Base-by-base conservation (phyloP, 2,797 vertebrate genomes). In the Lithobates sylvaticus region DNA sequence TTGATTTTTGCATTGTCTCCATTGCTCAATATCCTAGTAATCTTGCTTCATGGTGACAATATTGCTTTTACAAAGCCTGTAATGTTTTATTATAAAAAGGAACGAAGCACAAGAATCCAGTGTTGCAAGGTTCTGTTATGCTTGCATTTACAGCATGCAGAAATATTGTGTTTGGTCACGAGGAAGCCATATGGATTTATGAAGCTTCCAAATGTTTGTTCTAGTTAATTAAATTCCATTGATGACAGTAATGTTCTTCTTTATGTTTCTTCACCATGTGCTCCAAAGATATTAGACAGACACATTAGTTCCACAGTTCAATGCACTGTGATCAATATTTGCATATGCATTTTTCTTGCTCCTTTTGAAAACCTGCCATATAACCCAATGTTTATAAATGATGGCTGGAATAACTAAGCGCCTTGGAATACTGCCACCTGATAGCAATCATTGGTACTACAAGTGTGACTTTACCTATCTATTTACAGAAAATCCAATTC, bases 201-300 rank as follows among this genome's bases (percentile, higher is more conserved):
- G 39, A 61, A n/a, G 58, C 58, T 73, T 79, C 84, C 84, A 85
- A 85, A 79, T 85, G 83, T 85, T 78, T 79, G 50, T 65, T 26
- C 69, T 74, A 29, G 39, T 36, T 85, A 85, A 85, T 80, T 79
- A 78, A 64, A 36, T 85, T 74, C 54, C 13, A 74, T 70, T 80
- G 84, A 80, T 79, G 84, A 85, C 69, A 85, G 84, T 85, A 80
- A 85, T 85, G 71, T 68, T 85, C 36, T 73, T 78, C 61, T 79
- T 79, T 85, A 42, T 74, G 18, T 73, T 79, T 61, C 69, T 64
- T 73, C 39, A 61, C 83, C 75, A 71, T 78, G 67, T 84, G 83
- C 75, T 84, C 47, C 18, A 67, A 3, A 64, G 50, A 61, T 39
- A 58, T 65, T 36, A 78, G 68, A 44, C 83, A 84, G 42, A 81